Percentiles rank a stretch among this genome's conserved stretches.
Evolutionary conservation across 1,140 invertebrate species (phyloP).

Genomic region (Polypedilum pembai): DNA sequence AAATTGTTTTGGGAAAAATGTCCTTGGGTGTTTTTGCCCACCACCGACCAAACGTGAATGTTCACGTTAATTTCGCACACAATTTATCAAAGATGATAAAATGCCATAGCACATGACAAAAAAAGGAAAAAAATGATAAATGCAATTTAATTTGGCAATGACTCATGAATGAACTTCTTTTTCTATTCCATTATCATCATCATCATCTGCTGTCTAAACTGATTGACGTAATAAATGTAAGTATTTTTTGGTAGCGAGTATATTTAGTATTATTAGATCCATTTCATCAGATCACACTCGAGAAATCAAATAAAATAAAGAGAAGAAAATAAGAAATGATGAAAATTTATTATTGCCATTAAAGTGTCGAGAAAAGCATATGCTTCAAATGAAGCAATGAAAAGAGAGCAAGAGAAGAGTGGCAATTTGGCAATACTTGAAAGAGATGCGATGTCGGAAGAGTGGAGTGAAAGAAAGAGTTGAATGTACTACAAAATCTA

Average conservation of each 20-base stretch:
- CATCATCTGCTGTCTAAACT: not conserved
- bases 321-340: not conserved
- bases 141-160: not conserved
- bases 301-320: not conserved
- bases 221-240: slow-evolving; percentile 3
- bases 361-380: slow-evolving; percentile 1
- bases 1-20: too few species aligned
- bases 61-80: not conserved
- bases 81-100: slow-evolving; percentile 7
- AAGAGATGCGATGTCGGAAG: not conserved
- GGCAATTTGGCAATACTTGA: too few species aligned
- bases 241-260: not conserved
- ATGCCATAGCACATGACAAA: not conserved
- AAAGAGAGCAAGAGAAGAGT: too few species aligned
- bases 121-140: not conserved
- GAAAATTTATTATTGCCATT: slow-evolving; percentile 14
- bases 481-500: not conserved
- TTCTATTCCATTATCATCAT: too few species aligned
- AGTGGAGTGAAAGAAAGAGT: not conserved
- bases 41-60: too few species aligned
- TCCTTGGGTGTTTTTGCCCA: too few species aligned
- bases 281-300: slow-evolving; percentile 16
- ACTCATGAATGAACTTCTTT: too few species aligned
- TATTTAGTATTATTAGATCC: not conserved
- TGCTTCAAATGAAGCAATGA: not conserved